Conservation (phyloP, 1,140 invertebrate genomes). For the Rhyzopertha dominica region DNA sequence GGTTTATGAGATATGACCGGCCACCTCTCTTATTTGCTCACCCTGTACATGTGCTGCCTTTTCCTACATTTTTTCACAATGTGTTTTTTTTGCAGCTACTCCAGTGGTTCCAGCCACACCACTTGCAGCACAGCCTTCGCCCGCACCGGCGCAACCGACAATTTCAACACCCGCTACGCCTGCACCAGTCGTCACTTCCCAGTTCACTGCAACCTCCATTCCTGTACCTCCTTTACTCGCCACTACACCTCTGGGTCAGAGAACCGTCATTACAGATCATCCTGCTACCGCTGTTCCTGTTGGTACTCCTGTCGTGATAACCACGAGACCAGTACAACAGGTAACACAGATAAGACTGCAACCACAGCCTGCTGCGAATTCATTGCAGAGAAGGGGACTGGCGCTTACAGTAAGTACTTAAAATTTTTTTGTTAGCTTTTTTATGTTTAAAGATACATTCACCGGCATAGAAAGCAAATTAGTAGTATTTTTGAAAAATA, state of each 20-base stretch:
- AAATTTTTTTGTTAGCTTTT: neutral
- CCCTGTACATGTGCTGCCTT: too few species aligned
- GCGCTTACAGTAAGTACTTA: slow-evolving; percentile 67
- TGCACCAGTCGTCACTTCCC: slow-evolving; percentile 18
- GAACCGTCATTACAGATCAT: slow-evolving; percentile 30
- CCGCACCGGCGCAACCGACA: slow-evolving; percentile 39
- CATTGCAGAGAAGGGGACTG: slow-evolving; percentile 62
- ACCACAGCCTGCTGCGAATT: slow-evolving; percentile 49
- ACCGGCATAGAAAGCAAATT: too few species aligned
- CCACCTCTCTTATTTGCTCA: too few species aligned
- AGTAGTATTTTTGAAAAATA: too few species aligned
- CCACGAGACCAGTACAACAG: slow-evolving; percentile 41
- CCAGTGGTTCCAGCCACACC: slow-evolving; percentile 21
- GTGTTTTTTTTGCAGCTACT: slow-evolving; percentile 26
- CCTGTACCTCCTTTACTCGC: slow-evolving; percentile 37
- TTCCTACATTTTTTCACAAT: too few species aligned
- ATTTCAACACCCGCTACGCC: slow-evolving; percentile 42
- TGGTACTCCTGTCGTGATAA: slow-evolving; percentile 33
- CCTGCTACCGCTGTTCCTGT: slow-evolving; percentile 21
- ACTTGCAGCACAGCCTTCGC: slow-evolving; percentile 16
- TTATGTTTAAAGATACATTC: slow-evolving; percentile 2
- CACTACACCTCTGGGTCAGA: slow-evolving; percentile 32
- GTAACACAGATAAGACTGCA: slow-evolving; percentile 55
- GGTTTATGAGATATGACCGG: too few species aligned
- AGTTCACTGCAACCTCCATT: slow-evolving; percentile 39